A percentile compares a stretch with the other conserved stretches of the same genome.
These are phyloP conservation scores for Caenorhabditis zanzibari DNA, from an alignment of 2,888 invertebrate genomes.

Conservation along the genomic window DNA sequence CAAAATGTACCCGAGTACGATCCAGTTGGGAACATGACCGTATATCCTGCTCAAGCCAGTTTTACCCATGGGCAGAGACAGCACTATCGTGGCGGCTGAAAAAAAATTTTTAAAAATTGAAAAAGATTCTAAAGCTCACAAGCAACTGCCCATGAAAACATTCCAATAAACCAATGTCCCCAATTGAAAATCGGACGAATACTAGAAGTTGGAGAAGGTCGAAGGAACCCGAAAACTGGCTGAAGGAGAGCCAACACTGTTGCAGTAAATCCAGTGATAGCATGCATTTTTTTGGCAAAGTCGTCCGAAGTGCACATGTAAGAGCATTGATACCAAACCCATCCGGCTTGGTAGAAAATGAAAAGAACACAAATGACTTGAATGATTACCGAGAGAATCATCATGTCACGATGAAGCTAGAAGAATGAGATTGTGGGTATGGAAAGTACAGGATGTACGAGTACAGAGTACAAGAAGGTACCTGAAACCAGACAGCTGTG, in stretches of 20 bases:
- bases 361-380: constrained; percentile 72
- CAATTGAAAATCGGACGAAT: constrained; percentile 74
- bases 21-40: constrained; percentile 74
- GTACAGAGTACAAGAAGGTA: background rate
- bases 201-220: constrained; percentile 72
- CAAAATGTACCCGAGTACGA: constrained; percentile 75
- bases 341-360: constrained; percentile 76
- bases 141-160: constrained; percentile 75
- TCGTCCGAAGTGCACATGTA: constrained; percentile 74
- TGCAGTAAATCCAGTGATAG: constrained; percentile 66
- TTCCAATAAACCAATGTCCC: constrained; percentile 76
- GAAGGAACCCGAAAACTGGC: constrained; percentile 70
- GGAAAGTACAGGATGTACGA: too few species aligned
- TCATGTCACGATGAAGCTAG: constrained; percentile 73
- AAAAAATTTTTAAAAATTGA: too few species aligned
- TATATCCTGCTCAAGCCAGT: constrained; percentile 72
- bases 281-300: constrained; percentile 70
- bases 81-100: constrained; percentile 70
- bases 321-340: constrained; percentile 78
- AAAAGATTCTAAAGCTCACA: constrained; percentile 50
- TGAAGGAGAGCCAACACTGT: constrained; percentile 70
- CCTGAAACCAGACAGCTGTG: constrained; percentile 78
- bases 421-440: too few species aligned
- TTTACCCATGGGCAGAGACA: constrained; percentile 75
- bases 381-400: constrained; percentile 69